Evolutionary conservation across 2,888 invertebrate species (phyloP).

Genomic region (Sepiola atlantica): DNA sequence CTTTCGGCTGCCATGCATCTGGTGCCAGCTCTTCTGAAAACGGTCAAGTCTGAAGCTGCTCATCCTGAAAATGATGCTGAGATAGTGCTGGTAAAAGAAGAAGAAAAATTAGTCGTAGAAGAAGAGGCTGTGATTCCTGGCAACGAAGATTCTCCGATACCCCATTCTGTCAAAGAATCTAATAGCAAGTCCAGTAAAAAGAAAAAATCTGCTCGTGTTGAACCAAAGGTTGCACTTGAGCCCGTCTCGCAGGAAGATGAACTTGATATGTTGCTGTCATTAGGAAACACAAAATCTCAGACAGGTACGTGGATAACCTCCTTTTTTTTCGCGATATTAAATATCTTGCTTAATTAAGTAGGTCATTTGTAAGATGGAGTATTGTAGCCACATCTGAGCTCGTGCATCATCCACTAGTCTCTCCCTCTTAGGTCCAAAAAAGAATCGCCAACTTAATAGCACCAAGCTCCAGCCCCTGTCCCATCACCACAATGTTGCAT

Average conservation of each 20-base stretch:
- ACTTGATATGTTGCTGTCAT: not conserved
- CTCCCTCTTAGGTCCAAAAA: no score
- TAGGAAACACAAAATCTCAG: not conserved
- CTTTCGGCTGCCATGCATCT: not conserved
- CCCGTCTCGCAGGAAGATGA: not conserved
- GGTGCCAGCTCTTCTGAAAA: not conserved
- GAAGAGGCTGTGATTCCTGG: not conserved
- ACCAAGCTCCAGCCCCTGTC: no score
- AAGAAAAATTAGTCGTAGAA: not conserved
- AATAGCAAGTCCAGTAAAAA: not conserved
- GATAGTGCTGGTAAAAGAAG: not conserved
- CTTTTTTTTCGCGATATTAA: not conserved
- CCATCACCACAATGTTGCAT: no score
- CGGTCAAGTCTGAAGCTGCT: not conserved
- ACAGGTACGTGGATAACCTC: not conserved
- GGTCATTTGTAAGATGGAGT: no score
- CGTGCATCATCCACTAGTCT: no score
- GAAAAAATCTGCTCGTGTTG: not conserved
- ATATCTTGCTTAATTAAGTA: no score
- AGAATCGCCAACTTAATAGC: no score
- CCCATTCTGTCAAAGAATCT: not conserved
- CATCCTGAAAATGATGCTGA: not conserved
- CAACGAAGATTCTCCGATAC: not conserved
- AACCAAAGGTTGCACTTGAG: not conserved
- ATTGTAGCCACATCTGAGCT: no score